Evolutionary conservation across 2,797 vertebrate species (phyloP).

Genomic region (Leontopithecus rosalia): DNA sequence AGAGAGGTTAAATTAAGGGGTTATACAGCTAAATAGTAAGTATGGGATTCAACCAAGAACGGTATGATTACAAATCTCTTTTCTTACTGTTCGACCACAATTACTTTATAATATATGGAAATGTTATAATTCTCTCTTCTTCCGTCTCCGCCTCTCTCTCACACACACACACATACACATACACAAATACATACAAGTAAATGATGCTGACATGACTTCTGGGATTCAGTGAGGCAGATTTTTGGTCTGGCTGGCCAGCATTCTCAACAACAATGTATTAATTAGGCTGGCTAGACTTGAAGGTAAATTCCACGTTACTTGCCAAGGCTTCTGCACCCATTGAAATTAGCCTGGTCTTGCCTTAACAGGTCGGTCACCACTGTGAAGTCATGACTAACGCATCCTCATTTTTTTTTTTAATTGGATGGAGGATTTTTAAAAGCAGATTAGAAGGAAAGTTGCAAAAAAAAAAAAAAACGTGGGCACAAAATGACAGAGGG

Average conservation of each 20-base stretch:
- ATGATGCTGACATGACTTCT: conserved; percentile 27
- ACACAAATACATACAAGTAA: background rate
- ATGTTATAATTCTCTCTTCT: background rate
- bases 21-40: background rate
- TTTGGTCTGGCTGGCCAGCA: conserved; percentile 67
- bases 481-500: background rate
- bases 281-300: conserved; percentile 78
- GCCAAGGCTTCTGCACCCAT: conserved; percentile 74
- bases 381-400: conserved; percentile 81
- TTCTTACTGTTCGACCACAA: background rate
- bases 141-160: background rate
- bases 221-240: conserved; percentile 1
- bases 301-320: conserved; percentile 81
- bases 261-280: conserved; percentile 77
- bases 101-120: background rate
- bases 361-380: conserved; percentile 81
- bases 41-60: background rate
- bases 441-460: conserved; percentile 76
- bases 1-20: background rate
- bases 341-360: conserved; percentile 82
- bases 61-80: background rate
- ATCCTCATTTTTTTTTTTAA: conserved; percentile 66
- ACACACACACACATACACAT: conserved; percentile 75
- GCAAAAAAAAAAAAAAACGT: conserved; percentile 52
- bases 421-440: conserved; percentile 74